Evolutionary conservation across 2,797 vertebrate genomes (phyloP).

Genomic region (Eulemur mongoz): DNA sequence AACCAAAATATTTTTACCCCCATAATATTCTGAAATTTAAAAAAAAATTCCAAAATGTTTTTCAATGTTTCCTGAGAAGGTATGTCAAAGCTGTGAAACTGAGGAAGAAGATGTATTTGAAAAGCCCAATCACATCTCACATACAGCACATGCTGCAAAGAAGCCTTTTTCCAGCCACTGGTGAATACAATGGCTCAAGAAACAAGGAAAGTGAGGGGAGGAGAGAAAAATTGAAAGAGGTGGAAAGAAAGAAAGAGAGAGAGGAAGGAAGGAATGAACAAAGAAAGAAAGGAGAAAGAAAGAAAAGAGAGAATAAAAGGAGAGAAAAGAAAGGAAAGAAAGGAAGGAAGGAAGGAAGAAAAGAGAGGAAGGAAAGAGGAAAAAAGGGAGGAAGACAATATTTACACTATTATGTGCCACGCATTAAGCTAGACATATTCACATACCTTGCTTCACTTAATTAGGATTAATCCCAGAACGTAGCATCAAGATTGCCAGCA

Average conservation of each 20-base stretch:
- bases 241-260: fast-evolving
- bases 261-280: too few species aligned
- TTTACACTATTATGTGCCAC: neutral
- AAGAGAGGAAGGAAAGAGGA: neutral
- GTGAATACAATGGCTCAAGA: neutral
- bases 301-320: too few species aligned
- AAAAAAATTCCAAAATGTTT: neutral
- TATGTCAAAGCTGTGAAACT: neutral
- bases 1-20: too few species aligned
- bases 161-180: neutral
- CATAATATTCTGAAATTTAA: too few species aligned
- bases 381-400: neutral
- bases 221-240: neutral
- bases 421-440: neutral
- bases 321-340: too few species aligned
- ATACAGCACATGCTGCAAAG: neutral
- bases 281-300: too few species aligned
- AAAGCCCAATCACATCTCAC: neutral
- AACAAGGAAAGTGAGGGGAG: neutral
- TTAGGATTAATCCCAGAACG: neutral
- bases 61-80: neutral
- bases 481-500: neutral
- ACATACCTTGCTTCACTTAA: neutral
- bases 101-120: neutral
- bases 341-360: too few species aligned